Evolutionary conservation across 1,140 invertebrate species (phyloP).

Genomic region (Argopecten irradians): DNA sequence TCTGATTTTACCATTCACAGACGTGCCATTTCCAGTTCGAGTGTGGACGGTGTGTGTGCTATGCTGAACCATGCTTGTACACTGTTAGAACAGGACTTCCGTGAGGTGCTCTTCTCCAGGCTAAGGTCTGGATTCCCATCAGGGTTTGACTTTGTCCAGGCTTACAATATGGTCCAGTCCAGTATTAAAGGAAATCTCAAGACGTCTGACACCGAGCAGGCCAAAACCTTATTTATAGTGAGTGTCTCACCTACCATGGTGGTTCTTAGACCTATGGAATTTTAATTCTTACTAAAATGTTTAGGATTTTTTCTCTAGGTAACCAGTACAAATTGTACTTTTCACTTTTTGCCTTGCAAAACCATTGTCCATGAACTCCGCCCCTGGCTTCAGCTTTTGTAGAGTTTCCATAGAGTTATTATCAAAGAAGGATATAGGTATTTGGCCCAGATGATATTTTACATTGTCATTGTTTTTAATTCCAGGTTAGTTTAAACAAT

Average conservation of each 20-base stretch:
- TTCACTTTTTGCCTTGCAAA: no score
- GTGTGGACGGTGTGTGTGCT: conserved; percentile 96
- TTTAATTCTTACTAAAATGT: not conserved
- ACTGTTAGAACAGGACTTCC: conserved; percentile 91
- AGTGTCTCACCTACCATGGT: conserved; percentile 55
- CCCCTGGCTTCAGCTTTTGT: no score
- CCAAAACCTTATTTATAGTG: conserved; percentile 85
- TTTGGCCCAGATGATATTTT: no score
- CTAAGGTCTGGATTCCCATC: conserved; percentile 88
- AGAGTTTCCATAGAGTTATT: no score
- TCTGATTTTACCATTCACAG: conserved; percentile 76
- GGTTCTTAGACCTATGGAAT: not conserved
- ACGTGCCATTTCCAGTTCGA: conserved; percentile 91
- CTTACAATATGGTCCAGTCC: conserved; percentile 86
- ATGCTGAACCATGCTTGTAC: conserved; percentile 96
- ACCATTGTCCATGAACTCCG: no score
- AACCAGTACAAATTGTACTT: not conserved
- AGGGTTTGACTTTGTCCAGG: conserved; percentile 76
- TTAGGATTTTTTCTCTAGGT: not conserved
- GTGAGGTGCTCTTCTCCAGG: conserved; percentile 85
- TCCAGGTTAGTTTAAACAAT: conserved; percentile 92
- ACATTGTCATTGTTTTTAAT: conserved; percentile 39
- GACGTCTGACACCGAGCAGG: conserved; percentile 87
- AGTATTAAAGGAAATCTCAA: conserved; percentile 89
- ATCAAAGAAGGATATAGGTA: no score